These are phyloP conservation scores for Pemphigus obesinymphae DNA, from an alignment of 1,140 invertebrate genomes.

Conservation along the genomic window DNA sequence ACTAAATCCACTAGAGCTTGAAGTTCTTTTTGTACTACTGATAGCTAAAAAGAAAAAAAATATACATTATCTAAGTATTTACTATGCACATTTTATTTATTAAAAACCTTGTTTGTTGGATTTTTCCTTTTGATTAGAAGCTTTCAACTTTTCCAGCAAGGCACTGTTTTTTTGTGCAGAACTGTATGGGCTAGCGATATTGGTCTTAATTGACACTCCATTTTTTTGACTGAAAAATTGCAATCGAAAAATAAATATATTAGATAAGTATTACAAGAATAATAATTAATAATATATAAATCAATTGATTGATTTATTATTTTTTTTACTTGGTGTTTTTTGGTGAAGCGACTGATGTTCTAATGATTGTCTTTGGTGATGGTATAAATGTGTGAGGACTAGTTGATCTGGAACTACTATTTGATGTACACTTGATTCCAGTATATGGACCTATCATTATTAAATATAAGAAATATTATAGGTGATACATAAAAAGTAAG, in stretches of 20 bases:
- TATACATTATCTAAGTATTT: background rate
- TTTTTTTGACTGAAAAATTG: slow-evolving; percentile 21
- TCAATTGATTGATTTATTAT: background rate
- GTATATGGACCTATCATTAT: background rate
- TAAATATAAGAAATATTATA: background rate
- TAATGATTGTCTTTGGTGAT: slow-evolving; percentile 16
- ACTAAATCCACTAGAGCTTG: slow-evolving; percentile 82
- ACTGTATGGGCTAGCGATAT: slow-evolving; percentile 33
- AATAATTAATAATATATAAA: no score
- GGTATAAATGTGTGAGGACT: slow-evolving; percentile 34
- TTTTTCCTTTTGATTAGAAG: slow-evolving; percentile 23
- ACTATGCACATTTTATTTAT: background rate
- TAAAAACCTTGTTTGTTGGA: slow-evolving; percentile 32
- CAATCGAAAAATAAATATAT: background rate
- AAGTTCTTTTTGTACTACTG: slow-evolving; percentile 73
- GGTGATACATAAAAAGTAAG: background rate
- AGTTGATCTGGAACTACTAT: slow-evolving; percentile 37
- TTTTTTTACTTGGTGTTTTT: slow-evolving; percentile 15
- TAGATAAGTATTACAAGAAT: background rate
- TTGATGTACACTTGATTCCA: slow-evolving; percentile 23
- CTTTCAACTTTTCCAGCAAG: slow-evolving; percentile 25
- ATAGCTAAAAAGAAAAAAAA: slow-evolving; percentile 28
- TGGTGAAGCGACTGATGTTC: background rate
- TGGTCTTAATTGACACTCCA: slow-evolving; percentile 20
- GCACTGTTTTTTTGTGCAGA: slow-evolving; percentile 36